Percentiles rank a stretch among this genome's conserved stretches.
phyloP scores from a whole-genome alignment of 2,888 invertebrate species.

The Nasonovia ribisnigri region DNA sequence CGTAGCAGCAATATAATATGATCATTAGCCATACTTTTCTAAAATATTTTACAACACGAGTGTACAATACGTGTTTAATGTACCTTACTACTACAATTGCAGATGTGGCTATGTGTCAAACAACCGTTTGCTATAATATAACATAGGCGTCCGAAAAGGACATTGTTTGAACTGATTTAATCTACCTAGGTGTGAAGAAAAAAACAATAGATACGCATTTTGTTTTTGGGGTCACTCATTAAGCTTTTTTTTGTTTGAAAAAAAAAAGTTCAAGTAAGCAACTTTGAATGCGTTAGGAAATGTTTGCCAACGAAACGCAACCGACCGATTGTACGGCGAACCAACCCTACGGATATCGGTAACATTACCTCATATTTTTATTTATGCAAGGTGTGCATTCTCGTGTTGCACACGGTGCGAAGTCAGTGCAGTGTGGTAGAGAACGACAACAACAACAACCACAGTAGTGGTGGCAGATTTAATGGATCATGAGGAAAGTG shows the following conservation, averaged over 20 bases:
- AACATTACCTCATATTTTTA: neutral
- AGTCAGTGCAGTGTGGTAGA: neutral
- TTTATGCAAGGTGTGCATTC: neutral
- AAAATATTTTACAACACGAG: neutral
- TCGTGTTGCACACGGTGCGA: neutral
- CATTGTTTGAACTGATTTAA: neutral
- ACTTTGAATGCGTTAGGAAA: neutral
- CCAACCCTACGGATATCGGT: neutral
- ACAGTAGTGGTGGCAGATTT: neutral
- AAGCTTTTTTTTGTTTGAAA: neutral
- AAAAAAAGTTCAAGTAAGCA: constrained; percentile 32
- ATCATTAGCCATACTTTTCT: neutral
- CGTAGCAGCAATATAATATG: neutral
- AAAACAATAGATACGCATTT: neutral
- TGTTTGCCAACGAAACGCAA: constrained; percentile 33
- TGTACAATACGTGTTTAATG: neutral
- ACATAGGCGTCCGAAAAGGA: neutral
- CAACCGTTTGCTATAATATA: neutral
- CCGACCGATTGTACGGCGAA: neutral
- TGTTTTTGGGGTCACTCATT: neutral
- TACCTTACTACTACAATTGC: neutral
- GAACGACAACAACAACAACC: neutral
- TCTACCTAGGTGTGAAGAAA: neutral
- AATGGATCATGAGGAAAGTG: neutral
- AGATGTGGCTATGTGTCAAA: neutral